A percentile compares a stretch with the other conserved stretches of the same genome.
Conservation (phyloP, 1,140 invertebrate species). For the Ceratitis capitata region DNA sequence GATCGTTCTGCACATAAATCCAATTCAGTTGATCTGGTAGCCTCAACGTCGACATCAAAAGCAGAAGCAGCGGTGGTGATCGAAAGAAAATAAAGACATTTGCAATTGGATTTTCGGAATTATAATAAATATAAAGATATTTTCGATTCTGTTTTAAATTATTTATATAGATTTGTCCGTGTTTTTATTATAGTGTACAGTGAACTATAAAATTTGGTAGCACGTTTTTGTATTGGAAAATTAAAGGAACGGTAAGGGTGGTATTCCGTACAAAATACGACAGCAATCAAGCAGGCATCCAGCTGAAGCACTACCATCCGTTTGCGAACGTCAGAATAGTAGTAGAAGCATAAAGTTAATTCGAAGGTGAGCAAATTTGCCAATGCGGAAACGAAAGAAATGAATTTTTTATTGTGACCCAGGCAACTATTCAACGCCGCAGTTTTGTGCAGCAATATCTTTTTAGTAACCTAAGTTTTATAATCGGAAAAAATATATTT, state of each 20-base stretch:
- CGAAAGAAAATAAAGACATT: slow-evolving; percentile 27
- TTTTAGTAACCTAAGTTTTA: not conserved
- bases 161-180: not conserved
- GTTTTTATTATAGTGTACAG: not conserved
- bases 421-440: not conserved
- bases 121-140: not conserved
- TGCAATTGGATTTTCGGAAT: not conserved
- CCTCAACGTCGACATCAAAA: not conserved
- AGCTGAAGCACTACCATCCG: slow-evolving; percentile 1
- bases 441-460: not conserved
- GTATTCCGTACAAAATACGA: not conserved
- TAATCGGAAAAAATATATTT: not conserved
- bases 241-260: not conserved
- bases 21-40: not conserved
- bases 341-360: slow-evolving; percentile 24
- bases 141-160: not conserved
- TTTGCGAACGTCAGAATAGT: slow-evolving; percentile 26
- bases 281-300: slow-evolving; percentile 12
- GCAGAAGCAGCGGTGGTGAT: slow-evolving; percentile 2
- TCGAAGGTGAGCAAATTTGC: slow-evolving; percentile 8
- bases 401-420: slow-evolving; percentile 1
- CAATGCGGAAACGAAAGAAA: slow-evolving; percentile 24
- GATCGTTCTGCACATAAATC: too few species aligned
- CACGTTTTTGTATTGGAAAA: not conserved
- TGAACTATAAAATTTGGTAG: not conserved